Base-by-base conservation (phyloP, 2,888 invertebrate genomes). In the Mamestra brassicae region DNA sequence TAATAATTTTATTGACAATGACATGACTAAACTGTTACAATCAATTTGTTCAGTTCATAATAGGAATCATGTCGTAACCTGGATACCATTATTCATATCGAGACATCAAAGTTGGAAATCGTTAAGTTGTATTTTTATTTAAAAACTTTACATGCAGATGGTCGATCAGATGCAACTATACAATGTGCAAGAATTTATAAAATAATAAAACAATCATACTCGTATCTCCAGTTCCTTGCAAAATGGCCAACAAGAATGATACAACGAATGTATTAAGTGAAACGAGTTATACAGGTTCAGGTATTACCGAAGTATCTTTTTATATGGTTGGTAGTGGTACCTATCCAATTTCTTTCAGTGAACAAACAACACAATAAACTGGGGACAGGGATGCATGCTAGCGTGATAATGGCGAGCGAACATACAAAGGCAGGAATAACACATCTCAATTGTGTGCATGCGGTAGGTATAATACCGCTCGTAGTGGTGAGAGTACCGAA, bases 261-360 rank as follows among this genome's bases (percentile, higher is more conserved):
- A 85, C 87, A 87, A 84, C 82, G 81, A 84, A 86, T 86, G 84
- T 86, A 86, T 88, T 87, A 86, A 89, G 85, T 82, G 77, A 91
- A 94, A 95, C 94, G 81, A 91, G 94, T 92, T 90, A 88, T 87
- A 92, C 94, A 80, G 87, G 94, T 93, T 87, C 90, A 87, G 83
- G 89, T 92, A 91, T 92, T 92, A 91, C 86, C 89, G 88, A 92
- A 89, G 92, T 89, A 88, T 89, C 86, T 89, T 92, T 92, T 89
- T 90, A 90, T 82, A 89, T n/a, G 55, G 78, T 91, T 91, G 74
- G 76, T 91, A 38, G 6, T 38, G 4, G 6, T 4, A 6, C 26
- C 26, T 38, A 91, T 94, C 91, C 90, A 93, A 94, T 94, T 94
- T 92, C 92, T 93, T 92, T 91, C 87, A 88, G 83, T 90, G 89